These are phyloP conservation scores for Halcyon malimbica DNA, from an alignment of 2,113 vertebrate genomes.

Conservation along the genomic window DNA sequence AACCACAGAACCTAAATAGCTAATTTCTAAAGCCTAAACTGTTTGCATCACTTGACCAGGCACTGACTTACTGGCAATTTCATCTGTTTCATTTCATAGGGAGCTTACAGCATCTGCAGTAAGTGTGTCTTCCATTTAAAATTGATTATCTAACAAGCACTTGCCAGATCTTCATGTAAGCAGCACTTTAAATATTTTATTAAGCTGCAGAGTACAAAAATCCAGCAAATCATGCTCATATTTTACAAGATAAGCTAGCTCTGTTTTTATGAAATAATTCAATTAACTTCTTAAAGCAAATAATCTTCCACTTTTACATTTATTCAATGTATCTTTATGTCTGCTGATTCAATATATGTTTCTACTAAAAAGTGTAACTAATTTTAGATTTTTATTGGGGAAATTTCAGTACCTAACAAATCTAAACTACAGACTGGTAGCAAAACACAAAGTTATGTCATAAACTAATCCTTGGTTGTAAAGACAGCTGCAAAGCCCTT, in stretches of 20 bases:
- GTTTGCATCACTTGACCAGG: slow-evolving; percentile 8
- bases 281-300: not conserved
- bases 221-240: not conserved
- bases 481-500: not conserved
- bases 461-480: not conserved
- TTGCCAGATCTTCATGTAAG: not conserved
- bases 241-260: slow-evolving; percentile 12
- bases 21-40: slow-evolving; percentile 6
- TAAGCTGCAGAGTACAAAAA: not conserved
- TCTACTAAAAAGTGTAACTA: not conserved
- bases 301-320: not conserved
- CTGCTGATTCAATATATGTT: not conserved
- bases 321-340: not conserved
- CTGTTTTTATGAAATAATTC: not conserved
- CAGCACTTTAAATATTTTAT: slow-evolving; percentile 34
- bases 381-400: not conserved
- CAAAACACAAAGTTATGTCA: not conserved
- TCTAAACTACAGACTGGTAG: not conserved
- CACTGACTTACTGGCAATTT: not conserved
- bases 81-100: not conserved
- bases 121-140: not conserved
- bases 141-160: slow-evolving; percentile 10
- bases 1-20: not conserved
- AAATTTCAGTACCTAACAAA: not conserved
- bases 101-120: not conserved